Evolutionary conservation across 2,888 invertebrate species (phyloP).

Genomic region (Mythimna loreyi): DNA sequence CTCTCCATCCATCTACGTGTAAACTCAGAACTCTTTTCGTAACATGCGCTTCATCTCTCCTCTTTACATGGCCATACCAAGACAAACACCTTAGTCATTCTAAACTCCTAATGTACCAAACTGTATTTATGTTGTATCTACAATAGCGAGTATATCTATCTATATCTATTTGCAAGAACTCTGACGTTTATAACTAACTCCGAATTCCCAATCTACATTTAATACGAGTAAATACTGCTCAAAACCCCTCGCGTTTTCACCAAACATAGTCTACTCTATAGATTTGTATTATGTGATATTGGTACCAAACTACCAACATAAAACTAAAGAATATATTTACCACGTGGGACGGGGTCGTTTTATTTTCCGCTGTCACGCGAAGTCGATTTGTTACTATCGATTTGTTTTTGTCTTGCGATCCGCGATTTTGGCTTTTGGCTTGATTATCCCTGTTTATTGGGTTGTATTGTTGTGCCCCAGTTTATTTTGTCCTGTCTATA

Average conservation of each 20-base stretch:
- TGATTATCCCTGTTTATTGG: slow-evolving; percentile 14
- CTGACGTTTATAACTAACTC: slow-evolving; percentile 1
- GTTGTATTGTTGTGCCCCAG: slow-evolving; percentile 5
- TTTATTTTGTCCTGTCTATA: neutral
- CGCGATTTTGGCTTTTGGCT: slow-evolving; percentile 40
- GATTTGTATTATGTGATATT: slow-evolving; percentile 58
- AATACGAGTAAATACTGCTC: neutral
- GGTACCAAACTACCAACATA: slow-evolving; percentile 30
- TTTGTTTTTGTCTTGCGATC: slow-evolving; percentile 46
- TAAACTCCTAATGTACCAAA: too few species aligned
- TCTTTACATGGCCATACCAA: too few species aligned
- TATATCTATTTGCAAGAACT: too few species aligned
- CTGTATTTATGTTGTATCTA: too few species aligned
- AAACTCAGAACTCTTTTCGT: too few species aligned
- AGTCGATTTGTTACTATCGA: slow-evolving; percentile 47
- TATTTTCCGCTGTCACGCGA: slow-evolving; percentile 53
- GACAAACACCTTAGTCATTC: too few species aligned
- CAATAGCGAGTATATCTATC: too few species aligned
- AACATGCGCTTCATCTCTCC: too few species aligned
- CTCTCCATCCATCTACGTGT: too few species aligned
- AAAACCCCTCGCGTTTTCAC: slow-evolving; percentile 17
- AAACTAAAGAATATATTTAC: slow-evolving; percentile 50
- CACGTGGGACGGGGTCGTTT: slow-evolving; percentile 49
- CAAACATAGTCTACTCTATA: slow-evolving; percentile 27
- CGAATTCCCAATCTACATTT: neutral